Conservation (phyloP, 2,888 invertebrate species). For the Physocephala rufipes region DNA sequence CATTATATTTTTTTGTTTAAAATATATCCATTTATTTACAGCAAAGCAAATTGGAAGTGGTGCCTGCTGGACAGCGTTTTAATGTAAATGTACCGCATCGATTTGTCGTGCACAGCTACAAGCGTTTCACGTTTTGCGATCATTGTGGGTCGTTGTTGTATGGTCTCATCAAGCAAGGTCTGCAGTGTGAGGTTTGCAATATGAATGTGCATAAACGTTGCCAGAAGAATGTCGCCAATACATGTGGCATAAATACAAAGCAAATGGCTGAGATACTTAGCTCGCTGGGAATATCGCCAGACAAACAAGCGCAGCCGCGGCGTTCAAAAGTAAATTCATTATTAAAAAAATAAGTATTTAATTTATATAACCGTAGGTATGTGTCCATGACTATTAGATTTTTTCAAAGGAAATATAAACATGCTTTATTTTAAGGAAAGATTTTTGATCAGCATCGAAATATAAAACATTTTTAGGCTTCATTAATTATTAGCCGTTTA, state of each 20-base stretch:
- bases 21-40: conserved; percentile 44
- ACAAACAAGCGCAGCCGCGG: conserved; percentile 77
- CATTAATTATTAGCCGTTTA: too few species aligned
- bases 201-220: conserved; percentile 99
- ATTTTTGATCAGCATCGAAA: too few species aligned
- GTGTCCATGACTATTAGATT: too few species aligned
- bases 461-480: too few species aligned
- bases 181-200: conserved; percentile 96
- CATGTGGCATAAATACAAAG: conserved; percentile 98
- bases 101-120: conserved; percentile 95
- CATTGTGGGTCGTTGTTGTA: conserved; percentile 98
- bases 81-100: conserved; percentile 99
- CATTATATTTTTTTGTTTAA: background rate
- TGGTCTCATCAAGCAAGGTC: conserved; percentile 94
- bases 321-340: conserved; percentile 69
- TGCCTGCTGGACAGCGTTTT: conserved; percentile 81
- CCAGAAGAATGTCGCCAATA: conserved; percentile 98
- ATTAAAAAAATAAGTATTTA: conserved; percentile 6
- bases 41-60: conserved; percentile 70
- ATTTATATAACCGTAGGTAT: too few species aligned
- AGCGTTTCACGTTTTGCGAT: conserved; percentile 98
- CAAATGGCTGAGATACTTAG: conserved; percentile 93
- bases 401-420: too few species aligned
- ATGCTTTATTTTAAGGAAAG: too few species aligned
- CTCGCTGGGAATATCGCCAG: conserved; percentile 90